Evolutionary conservation across 2,113 vertebrate genomes (phyloP).

Genomic region (Gobio gobio): DNA sequence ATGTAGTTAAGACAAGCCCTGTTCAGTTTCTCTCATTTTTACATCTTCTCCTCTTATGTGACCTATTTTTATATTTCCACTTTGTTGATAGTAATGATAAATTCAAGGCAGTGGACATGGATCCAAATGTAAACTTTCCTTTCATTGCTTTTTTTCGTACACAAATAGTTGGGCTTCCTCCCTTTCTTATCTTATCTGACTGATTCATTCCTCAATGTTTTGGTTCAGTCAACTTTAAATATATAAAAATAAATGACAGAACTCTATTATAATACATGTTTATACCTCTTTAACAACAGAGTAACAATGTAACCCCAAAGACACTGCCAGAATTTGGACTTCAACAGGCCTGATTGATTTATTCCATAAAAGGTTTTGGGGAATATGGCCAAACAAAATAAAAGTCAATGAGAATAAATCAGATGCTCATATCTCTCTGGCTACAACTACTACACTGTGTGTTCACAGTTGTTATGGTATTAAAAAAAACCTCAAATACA

Average conservation of each 20-base stretch:
- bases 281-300: not conserved
- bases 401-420: not conserved
- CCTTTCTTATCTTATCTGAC: not conserved
- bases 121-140: constrained; percentile 1
- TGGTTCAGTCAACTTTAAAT: not conserved
- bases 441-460: not conserved
- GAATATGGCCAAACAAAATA: constrained; percentile 19
- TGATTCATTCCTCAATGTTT: not conserved
- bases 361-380: constrained; percentile 21
- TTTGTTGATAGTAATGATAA: not conserved
- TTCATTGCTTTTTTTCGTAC: not conserved
- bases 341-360: constrained; percentile 25
- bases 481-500: not conserved
- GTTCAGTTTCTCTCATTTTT: not conserved
- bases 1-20: not conserved
- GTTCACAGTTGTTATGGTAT: not conserved
- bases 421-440: not conserved
- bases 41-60: not conserved
- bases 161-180: constrained; percentile 1
- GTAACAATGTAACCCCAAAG: constrained; percentile 6
- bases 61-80: not conserved
- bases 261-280: not conserved
- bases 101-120: not conserved
- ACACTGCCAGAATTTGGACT: constrained; percentile 13
- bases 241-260: not conserved